Evolutionary conservation across 2,888 invertebrate species (phyloP), one percentile per base, ranked within the genome.

Genomic region (Melipona beecheii): DNA sequence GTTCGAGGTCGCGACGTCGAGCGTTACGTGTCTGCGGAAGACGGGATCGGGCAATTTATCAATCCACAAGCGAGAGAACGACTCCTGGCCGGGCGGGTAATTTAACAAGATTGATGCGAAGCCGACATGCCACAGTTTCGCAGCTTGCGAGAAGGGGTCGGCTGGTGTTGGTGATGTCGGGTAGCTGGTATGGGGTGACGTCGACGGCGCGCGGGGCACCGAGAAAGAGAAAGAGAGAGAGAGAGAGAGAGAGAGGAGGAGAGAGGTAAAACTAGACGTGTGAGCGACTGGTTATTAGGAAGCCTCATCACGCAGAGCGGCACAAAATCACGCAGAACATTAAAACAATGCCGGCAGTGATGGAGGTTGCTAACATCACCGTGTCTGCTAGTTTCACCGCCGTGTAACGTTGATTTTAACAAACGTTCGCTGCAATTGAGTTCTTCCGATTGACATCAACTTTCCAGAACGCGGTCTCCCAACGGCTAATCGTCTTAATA

Each of bases 91-190:
- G 90, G 93, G 92, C 91, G 93, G 93, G 93, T 93, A 94, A 94
- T 94, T 94, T 93, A 94, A 93, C 92, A 94, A 94, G 94, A 94
- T 94, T 94, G 94, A 94, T 94, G 93, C 90, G 91, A 92, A 91
- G 91, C 92, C 93, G 93, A 93, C 93, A 93, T 93, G 93, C 93
- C 93, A 93, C 92, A 91, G 92, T 93, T 92, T 91, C 90, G 90
- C 90, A 90, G 90, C 86, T 89, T 86, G 86, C 83, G 86, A 84
- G 87, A 89, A 86, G 84, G 88, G 89, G 77, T 84, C 81, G 83
- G 81, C 77, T 77, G 85, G 83, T 75, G 87, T 79, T 78, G 82
- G 86, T 70, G 87, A 79, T 83, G 86, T 76, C 75, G 81, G 73
- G 43, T 78, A 78, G 31, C 31, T 68, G 79, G 83, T 78, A 78